Percentiles rank a stretch among this genome's conserved stretches.
phyloP scores from a whole-genome alignment of 2,888 invertebrate genomes.

The Drosophila gaucha region DNA sequence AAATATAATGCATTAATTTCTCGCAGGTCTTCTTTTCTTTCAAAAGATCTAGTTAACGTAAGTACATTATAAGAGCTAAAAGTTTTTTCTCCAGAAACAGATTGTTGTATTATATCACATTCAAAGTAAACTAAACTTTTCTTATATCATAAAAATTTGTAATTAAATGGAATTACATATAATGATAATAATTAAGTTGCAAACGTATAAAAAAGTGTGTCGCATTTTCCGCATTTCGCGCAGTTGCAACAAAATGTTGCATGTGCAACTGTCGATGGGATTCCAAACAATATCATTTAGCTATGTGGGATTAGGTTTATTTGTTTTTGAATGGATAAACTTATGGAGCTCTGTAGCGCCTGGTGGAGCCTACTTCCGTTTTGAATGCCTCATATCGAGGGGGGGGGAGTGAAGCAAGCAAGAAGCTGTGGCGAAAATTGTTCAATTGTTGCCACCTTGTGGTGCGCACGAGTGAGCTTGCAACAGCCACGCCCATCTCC shows the following conservation, averaged over 20 bases:
- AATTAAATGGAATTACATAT: background rate
- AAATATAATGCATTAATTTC: no score
- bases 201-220: constrained; percentile 43
- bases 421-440: constrained; percentile 63
- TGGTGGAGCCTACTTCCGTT: constrained; percentile 47
- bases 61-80: no score
- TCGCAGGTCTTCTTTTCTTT: no score
- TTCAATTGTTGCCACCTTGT: constrained; percentile 51
- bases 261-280: constrained; percentile 12
- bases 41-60: no score
- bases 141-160: background rate
- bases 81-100: background rate
- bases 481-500: constrained; percentile 40
- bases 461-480: constrained; percentile 61
- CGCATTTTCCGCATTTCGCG: constrained; percentile 61
- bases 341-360: constrained; percentile 20
- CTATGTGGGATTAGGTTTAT: constrained; percentile 17
- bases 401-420: background rate
- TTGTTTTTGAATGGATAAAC: constrained; percentile 27
- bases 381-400: constrained; percentile 20
- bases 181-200: constrained; percentile 25
- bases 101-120: background rate
- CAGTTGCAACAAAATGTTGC: constrained; percentile 54
- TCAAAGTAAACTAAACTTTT: background rate
- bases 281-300: constrained; percentile 23